phyloP scores from a whole-genome alignment of 2,797 vertebrate species.

The Sebastiscus albofasciatus region DNA sequence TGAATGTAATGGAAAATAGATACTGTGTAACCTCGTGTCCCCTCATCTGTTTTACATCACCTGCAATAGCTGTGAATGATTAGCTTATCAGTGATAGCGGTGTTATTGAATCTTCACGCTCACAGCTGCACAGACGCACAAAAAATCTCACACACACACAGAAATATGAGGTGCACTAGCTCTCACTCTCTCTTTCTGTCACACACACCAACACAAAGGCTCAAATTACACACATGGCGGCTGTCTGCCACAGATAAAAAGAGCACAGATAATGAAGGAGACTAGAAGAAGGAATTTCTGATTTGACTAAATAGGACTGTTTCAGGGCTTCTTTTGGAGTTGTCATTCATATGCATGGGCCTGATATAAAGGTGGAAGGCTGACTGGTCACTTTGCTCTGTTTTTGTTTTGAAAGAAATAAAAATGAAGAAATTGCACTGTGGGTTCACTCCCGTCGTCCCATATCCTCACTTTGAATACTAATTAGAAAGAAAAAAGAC shows the following conservation, averaged over 20 bases:
- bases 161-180: background rate
- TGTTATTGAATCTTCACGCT: conserved; percentile 36
- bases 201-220: background rate
- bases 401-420: conserved; percentile 7
- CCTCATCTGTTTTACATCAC: conserved; percentile 73
- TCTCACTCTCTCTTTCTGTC: background rate
- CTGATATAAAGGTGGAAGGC: conserved; percentile 2
- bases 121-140: background rate
- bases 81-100: conserved; percentile 59
- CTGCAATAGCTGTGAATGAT: conserved; percentile 71
- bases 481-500: background rate
- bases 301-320: conserved; percentile 30
- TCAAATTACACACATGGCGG: conserved; percentile 11
- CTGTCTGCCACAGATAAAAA: conserved; percentile 49
- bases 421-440: background rate
- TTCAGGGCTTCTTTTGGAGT: conserved; percentile 14
- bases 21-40: conserved; percentile 58
- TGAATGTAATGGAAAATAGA: conserved; percentile 69
- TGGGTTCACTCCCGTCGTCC: background rate
- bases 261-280: conserved; percentile 27
- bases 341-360: conserved; percentile 17
- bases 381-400: conserved; percentile 12
- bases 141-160: background rate
- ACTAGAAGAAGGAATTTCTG: conserved; percentile 18
- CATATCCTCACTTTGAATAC: background rate